Conservation (phyloP, 2,888 invertebrate species). For the Chymomyza fuscimana region DNA sequence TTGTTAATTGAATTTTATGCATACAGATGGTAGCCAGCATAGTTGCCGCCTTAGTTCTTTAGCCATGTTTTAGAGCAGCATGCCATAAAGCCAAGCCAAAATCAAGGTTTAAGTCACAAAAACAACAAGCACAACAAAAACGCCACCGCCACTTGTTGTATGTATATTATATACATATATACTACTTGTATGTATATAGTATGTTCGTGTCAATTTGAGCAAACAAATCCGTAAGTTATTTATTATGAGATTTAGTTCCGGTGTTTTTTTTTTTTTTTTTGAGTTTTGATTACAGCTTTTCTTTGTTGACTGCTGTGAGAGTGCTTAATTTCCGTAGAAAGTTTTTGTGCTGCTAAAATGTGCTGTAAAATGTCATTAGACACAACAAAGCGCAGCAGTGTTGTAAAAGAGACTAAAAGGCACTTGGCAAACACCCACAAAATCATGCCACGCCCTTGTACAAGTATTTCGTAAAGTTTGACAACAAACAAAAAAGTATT, state of each 20-base stretch:
- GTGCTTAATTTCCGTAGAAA: neutral
- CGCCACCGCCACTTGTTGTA: too few species aligned
- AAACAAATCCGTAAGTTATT: neutral
- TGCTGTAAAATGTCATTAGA: neutral
- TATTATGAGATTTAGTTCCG: neutral
- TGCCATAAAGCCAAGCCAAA: too few species aligned
- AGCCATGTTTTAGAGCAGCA: neutral
- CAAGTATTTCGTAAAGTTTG: too few species aligned
- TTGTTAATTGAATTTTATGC: neutral
- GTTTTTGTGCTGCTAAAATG: neutral
- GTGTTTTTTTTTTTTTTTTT: neutral
- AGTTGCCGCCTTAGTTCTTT: neutral
- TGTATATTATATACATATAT: too few species aligned
- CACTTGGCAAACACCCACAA: constrained; percentile 25
- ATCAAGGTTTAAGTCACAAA: neutral
- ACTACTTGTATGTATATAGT: neutral
- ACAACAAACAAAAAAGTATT: neutral
- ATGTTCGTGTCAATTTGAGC: neutral
- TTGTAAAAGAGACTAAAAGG: neutral
- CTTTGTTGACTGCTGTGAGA: too few species aligned
- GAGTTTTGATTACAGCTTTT: neutral
- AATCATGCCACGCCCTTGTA: neutral
- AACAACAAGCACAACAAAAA: neutral
- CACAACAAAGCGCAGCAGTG: constrained; percentile 13
- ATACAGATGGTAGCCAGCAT: neutral